Evolutionary conservation across 2,888 invertebrate genomes (phyloP).

Genomic region (Venustoraphidia nigricollis): DNA sequence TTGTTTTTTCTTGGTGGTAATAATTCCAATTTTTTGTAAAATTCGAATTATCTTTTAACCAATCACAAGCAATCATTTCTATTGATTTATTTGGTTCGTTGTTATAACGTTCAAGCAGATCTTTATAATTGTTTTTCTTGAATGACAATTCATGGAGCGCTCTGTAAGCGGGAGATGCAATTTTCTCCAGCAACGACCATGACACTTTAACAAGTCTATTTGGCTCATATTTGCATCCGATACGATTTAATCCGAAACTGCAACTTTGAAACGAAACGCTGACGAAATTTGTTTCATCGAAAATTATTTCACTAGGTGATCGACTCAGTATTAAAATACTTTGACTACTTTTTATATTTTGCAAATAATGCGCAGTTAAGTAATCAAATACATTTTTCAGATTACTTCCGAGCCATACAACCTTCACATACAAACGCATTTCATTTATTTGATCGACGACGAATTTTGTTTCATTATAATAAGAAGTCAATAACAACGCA

Average conservation of each 20-base stretch:
- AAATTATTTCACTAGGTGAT: conserved; percentile 46
- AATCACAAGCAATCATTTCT: conserved; percentile 45
- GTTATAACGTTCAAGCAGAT: conserved; percentile 28
- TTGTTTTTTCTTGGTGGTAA: conserved; percentile 23
- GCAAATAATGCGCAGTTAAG: conserved; percentile 23
- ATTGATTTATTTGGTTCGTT: conserved; percentile 13
- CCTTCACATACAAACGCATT: conserved; percentile 42
- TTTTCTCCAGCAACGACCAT: conserved; percentile 37
- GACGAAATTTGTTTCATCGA: conserved; percentile 29
- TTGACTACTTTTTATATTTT: conserved; percentile 18
- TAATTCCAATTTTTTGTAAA: conserved; percentile 31
- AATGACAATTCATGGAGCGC: conserved; percentile 35
- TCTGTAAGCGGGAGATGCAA: conserved; percentile 33
- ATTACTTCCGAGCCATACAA: conserved; percentile 51
- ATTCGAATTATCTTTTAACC: conserved; percentile 36
- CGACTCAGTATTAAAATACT: conserved; percentile 47
- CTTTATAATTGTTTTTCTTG: conserved; percentile 32
- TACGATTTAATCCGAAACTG: conserved; percentile 22
- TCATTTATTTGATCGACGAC: conserved; percentile 42
- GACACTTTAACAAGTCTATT: conserved; percentile 50
- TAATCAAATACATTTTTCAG: conserved; percentile 27
- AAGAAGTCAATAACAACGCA: conserved; percentile 33
- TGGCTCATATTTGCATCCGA: conserved; percentile 50
- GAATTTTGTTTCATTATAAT: conserved; percentile 34
- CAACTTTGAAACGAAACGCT: conserved; percentile 50